Base-by-base conservation (phyloP, 2,113 vertebrate genomes). In the Tragulus kanchil region DNA sequence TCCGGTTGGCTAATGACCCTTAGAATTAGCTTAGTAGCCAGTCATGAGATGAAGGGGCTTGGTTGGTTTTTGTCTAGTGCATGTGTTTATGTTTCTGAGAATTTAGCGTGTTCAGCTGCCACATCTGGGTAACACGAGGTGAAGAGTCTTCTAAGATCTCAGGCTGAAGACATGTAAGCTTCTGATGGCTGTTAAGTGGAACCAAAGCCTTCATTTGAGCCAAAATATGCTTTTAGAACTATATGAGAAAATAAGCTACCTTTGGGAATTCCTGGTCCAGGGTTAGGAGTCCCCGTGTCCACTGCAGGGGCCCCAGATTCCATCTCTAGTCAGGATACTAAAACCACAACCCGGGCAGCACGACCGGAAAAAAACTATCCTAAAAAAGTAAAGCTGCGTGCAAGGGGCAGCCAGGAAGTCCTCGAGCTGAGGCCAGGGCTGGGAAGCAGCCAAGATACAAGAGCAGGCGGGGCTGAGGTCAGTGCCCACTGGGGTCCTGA, bases 1-100 rank as follows among this genome's bases (percentile, higher is more conserved):
- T 98, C 98, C 98, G 50, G 93, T 96, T 95, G 98, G 98, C 98
- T 98, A 95, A 94, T 94, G 92, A 96, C 97, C 56, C 6, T 59
- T 6, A 89, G 97, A 83, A 84, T 88, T 92, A 67, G 96, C 61
- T 10, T 58, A 96, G 94, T 87, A 62, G 45, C 90, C 50, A 54
- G 31, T 45, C 78, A 73, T 50, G 3, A 65, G 92, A 75, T 1
- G 3, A 85, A 84, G 67, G 17, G 73, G 15, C 86, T 7, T 64
- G 56, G 1, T 78, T 95, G 89, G 19, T 0, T 86, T 86, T 96
- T 79, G 23, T 0, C 93, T 90, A n/a, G 69, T 92, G 2, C 25
- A 48, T 95, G 28, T 65, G 21, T 94, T 89, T 73, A 97, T 28
- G 0, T 75, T 73, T 77, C 14, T 52, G 84, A 94, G 95, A 81